phyloP scores from a whole-genome alignment of 2,797 vertebrate genomes.

The Oreortyx pictus region DNA sequence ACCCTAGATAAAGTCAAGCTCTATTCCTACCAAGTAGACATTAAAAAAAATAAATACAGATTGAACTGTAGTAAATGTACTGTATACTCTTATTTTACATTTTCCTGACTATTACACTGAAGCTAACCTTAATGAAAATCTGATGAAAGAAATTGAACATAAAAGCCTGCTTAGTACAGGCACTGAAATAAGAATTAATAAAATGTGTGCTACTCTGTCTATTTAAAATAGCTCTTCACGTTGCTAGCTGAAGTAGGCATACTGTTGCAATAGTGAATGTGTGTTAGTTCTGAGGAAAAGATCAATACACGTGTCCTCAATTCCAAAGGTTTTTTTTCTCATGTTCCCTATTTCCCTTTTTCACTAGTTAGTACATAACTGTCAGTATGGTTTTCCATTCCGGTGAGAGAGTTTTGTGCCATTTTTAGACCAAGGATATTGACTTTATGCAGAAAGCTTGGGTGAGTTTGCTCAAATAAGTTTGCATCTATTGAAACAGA shows the following conservation, averaged over 20 bases:
- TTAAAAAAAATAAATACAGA: not conserved
- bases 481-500: constrained; percentile 46
- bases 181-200: not conserved
- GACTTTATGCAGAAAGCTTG: constrained; percentile 14
- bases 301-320: not conserved
- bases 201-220: not conserved
- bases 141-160: not conserved
- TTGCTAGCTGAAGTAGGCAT: not conserved
- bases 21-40: not conserved
- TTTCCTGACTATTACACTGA: not conserved
- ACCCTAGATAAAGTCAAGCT: not conserved
- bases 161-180: not conserved
- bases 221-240: not conserved
- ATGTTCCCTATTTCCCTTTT: not conserved
- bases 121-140: not conserved
- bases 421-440: constrained; percentile 16
- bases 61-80: not conserved
- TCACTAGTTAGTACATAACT: not conserved
- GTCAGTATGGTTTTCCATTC: constrained; percentile 14
- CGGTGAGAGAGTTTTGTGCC: not conserved
- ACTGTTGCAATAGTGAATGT: not conserved
- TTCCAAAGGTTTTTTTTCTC: not conserved
- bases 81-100: not conserved
- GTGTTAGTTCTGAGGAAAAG: not conserved
- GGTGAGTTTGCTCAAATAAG: constrained; percentile 67